Conservation (phyloP, 2,888 invertebrate species). For the Agriopis leucophaearia region DNA sequence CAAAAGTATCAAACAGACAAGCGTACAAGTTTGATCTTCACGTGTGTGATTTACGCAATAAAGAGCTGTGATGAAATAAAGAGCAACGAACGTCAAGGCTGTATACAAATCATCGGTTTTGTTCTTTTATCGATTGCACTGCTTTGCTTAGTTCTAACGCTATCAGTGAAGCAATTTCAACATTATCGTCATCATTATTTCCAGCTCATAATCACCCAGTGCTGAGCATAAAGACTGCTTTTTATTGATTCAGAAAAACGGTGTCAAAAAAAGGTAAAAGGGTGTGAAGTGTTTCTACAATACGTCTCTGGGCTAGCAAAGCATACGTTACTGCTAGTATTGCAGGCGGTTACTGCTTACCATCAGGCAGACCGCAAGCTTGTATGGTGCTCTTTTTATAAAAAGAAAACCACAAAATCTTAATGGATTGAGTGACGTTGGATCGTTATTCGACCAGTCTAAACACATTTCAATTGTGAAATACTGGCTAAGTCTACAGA, state of each 20-base stretch:
- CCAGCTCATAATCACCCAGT: too few relatives aligned
- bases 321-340: too few relatives aligned
- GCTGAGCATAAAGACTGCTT: too few relatives aligned
- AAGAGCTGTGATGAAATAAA: constrained; percentile 14
- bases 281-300: neutral
- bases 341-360: too few relatives aligned
- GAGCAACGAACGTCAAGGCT: constrained; percentile 16
- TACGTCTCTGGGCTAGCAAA: too few relatives aligned
- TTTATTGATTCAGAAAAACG: neutral
- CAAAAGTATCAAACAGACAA: neutral
- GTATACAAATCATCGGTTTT: neutral
- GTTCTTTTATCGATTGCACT: constrained; percentile 3
- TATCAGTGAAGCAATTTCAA: neutral
- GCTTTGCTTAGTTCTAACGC: neutral
- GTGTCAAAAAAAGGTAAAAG: neutral
- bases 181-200: neutral
- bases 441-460: too few relatives aligned
- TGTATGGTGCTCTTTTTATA: too few relatives aligned
- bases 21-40: neutral
- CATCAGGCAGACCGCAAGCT: too few relatives aligned
- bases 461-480: too few relatives aligned
- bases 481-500: too few relatives aligned
- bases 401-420: too few relatives aligned
- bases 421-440: too few relatives aligned
- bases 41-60: constrained; percentile 7